These are phyloP conservation scores for Adoxophyes honmai DNA, from an alignment of 1,140 invertebrate genomes.

Conservation along the genomic window DNA sequence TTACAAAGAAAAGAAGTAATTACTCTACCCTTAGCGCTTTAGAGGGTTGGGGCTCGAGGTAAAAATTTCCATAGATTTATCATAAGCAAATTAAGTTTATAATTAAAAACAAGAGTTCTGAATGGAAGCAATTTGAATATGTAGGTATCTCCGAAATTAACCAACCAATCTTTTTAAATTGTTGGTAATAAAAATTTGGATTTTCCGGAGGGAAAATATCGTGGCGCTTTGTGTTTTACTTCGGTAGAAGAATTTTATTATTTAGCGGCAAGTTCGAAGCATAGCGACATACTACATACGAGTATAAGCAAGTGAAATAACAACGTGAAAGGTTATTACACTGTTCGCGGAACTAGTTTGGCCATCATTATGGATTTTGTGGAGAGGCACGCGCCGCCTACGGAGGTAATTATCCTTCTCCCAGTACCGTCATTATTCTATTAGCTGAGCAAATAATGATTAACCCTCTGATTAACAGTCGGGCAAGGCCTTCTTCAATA, in stretches of 20 bases:
- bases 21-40: constrained; percentile 70
- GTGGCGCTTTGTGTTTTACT: too few species aligned
- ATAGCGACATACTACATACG: too few species aligned
- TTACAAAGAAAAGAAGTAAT: constrained; percentile 77
- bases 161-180: constrained; percentile 46
- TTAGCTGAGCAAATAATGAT: constrained; percentile 67
- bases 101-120: constrained; percentile 75
- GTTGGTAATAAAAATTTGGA: constrained; percentile 38
- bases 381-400: constrained; percentile 29
- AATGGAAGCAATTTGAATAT: constrained; percentile 74
- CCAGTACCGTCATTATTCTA: constrained; percentile 53
- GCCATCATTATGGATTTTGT: constrained; percentile 35
- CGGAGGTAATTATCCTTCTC: constrained; percentile 42
- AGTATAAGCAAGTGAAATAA: background rate
- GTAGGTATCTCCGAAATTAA: constrained; percentile 41
- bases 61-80: constrained; percentile 77
- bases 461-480: constrained; percentile 45
- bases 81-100: constrained; percentile 76
- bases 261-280: too few species aligned
- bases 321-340: constrained; percentile 18
- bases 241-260: too few species aligned
- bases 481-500: too few species aligned
- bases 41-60: constrained; percentile 70
- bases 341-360: constrained; percentile 24
- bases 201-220: constrained; percentile 20